Evolutionary conservation across 2,113 vertebrate species (phyloP).

Genomic region (Gambusia affinis): DNA sequence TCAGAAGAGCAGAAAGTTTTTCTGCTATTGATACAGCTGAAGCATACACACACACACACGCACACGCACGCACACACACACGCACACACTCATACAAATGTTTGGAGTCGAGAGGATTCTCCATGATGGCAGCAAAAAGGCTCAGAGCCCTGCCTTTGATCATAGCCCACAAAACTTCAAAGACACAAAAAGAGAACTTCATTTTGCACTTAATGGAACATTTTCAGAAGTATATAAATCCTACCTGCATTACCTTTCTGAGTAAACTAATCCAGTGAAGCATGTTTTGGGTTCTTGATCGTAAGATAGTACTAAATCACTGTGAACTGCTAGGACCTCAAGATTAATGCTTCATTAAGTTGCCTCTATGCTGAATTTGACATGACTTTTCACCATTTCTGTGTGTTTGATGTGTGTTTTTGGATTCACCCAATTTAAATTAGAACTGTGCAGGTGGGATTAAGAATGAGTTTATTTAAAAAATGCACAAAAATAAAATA

Average conservation of each 20-base stretch:
- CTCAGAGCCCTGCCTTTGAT: constrained; percentile 61
- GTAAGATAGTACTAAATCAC: constrained; percentile 33
- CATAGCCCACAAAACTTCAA: constrained; percentile 58
- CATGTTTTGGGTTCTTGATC: constrained; percentile 11
- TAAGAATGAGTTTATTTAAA: not conserved
- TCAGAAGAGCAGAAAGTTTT: constrained; percentile 10
- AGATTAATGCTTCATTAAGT: constrained; percentile 8
- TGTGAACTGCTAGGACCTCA: not conserved
- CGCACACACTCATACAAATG: not conserved
- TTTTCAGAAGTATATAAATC: constrained; percentile 35
- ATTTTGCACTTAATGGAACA: constrained; percentile 51
- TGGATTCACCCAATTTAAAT: not conserved
- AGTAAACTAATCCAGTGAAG: constrained; percentile 7
- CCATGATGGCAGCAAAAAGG: constrained; percentile 33
- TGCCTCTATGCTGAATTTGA: not conserved
- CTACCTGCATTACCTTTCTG: constrained; percentile 20
- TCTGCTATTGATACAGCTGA: not conserved
- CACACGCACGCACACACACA: not conserved
- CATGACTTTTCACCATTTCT: constrained; percentile 9
- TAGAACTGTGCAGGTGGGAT: not conserved
- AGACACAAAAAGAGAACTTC: constrained; percentile 50
- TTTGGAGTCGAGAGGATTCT: constrained; percentile 30
- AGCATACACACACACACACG: constrained; percentile 5
- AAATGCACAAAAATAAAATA: not conserved
- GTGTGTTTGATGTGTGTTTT: not conserved